Percentiles rank a stretch among this genome's conserved stretches.
phyloP scores from a whole-genome alignment of 2,797 vertebrate species.

The Florisuga fusca region DNA sequence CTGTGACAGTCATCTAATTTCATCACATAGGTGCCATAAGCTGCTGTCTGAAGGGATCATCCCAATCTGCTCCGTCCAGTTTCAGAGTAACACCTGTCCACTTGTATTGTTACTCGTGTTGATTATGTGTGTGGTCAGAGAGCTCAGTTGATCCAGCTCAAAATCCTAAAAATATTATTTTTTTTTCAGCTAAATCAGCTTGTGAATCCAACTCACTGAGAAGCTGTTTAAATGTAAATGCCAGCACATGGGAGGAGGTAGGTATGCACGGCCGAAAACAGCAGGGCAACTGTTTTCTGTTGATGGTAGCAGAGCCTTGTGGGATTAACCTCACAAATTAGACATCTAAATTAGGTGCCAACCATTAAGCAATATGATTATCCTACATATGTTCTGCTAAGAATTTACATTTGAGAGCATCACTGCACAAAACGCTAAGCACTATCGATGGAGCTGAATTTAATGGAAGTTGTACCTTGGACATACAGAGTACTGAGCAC shows the following conservation, averaged over 20 bases:
- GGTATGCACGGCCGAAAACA: not conserved
- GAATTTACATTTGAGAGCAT: not conserved
- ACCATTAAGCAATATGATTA: conserved; percentile 24
- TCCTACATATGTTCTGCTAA: not conserved
- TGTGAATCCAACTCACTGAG: not conserved
- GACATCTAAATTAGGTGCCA: conserved; percentile 13
- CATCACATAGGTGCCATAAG: not conserved
- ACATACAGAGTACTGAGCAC: not conserved
- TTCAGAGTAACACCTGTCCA: not conserved
- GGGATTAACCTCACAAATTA: conserved; percentile 31
- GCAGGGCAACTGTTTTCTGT: not conserved
- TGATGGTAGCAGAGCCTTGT: not conserved
- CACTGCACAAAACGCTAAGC: not conserved
- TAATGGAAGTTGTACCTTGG: not conserved
- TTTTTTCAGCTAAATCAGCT: not conserved
- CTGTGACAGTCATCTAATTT: not conserved
- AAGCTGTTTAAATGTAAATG: not conserved
- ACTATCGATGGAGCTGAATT: not conserved
- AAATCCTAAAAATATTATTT: not conserved
- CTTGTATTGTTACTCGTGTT: not conserved
- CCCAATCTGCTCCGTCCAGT: not conserved
- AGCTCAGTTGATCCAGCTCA: not conserved
- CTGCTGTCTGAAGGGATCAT: not conserved
- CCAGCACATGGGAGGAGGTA: not conserved
- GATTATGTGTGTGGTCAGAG: not conserved